These are phyloP conservation scores for Avahi laniger DNA, from an alignment of 2,797 vertebrate species.

Conservation along the genomic window DNA sequence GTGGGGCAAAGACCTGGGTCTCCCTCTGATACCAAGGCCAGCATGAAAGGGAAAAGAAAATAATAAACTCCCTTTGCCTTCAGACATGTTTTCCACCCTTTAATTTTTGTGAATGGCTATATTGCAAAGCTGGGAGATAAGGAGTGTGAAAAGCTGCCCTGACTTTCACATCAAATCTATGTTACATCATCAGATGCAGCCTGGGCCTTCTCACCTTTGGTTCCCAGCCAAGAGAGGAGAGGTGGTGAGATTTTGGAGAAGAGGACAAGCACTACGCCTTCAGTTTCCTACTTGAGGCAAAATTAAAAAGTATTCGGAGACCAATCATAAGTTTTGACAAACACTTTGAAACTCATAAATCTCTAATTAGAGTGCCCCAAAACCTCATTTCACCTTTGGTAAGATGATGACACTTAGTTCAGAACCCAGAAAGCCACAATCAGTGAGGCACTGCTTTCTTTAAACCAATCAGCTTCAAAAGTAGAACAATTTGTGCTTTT, in stretches of 20 bases:
- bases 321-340: not conserved
- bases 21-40: not conserved
- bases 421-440: not conserved
- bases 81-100: not conserved
- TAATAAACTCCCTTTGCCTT: not conserved
- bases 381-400: not conserved
- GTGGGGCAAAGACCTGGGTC: not conserved
- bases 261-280: not conserved
- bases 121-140: not conserved
- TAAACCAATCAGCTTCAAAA: not conserved
- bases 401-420: not conserved
- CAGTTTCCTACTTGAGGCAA: not conserved
- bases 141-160: not conserved
- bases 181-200: not conserved
- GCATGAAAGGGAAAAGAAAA: not conserved
- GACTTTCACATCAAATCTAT: not conserved
- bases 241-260: not conserved
- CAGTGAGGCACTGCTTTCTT: not conserved
- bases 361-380: not conserved
- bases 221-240: not conserved
- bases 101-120: not conserved
- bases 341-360: not conserved
- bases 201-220: not conserved
- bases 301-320: not conserved
- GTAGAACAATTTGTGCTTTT: constrained; percentile 22